Base-by-base conservation (phyloP, 2,797 vertebrate species). In the Leuciscus waleckii region DNA sequence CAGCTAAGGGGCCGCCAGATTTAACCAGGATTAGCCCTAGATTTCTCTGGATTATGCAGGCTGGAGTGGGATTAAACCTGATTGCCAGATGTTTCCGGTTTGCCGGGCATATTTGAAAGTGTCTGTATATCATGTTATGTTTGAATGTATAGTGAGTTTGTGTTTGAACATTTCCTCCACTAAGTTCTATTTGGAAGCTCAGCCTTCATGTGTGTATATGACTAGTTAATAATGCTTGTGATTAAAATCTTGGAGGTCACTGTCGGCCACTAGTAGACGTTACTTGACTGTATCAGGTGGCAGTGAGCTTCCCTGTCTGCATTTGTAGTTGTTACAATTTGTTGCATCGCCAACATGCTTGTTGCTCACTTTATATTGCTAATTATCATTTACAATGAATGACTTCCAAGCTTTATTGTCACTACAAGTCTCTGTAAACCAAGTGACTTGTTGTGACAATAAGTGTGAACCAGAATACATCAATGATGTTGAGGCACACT, bases 21-120 rank as follows among this genome's bases (percentile, higher is more conserved):
- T 95, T 94, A 95, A 93, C 92, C 92, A 90, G 94, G 94, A 95
- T 95, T 95, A 95, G 92, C 91, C 86, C 87, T 32, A 92, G 92
- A 95, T 93, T 94, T 93, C 90, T 85, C 7, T 88, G 93, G 93
- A 95, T 95, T 95, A 95, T 93, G 91, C 92, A 89, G 91, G 90
- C 92, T 94, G 92, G 94, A 94, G 93, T 90, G 90, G 93, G 94
- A 95, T 94, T 95, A 93, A 84, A 89, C 86, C 88, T 93, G 93
- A 94, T 93, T 95, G 94, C 94, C 93, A 95, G 93, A 92, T 94
- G 93, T 89, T 77, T 85, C 71, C 19, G 74, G 43, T 26, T 81
- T 79, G 76, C n/a, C 46, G 26, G 56, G 61, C 26, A 79, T 58
- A 84, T 81, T 65, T 76, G 78, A 46, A 74, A 51, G 70, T 32